Percentiles rank a stretch among this genome's conserved stretches.
These are phyloP conservation scores for Sphenodon punctatus DNA, from an alignment of 2,797 vertebrate genomes.

Conservation along the genomic window DNA sequence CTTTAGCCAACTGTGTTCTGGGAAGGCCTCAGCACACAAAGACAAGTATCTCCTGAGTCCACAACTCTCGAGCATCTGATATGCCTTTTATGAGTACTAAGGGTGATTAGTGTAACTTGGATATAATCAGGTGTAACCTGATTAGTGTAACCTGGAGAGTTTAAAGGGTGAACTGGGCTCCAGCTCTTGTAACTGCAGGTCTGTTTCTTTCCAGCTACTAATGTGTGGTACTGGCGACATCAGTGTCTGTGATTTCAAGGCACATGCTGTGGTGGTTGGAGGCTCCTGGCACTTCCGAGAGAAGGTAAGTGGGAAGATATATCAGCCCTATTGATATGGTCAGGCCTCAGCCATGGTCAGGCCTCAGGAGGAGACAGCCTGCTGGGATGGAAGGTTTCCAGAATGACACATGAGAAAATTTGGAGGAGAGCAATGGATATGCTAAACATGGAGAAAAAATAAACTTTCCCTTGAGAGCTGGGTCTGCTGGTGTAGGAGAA, in stretches of 20 bases:
- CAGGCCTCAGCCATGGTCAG: not conserved
- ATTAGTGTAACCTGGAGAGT: not conserved
- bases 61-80: not conserved
- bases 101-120: not conserved
- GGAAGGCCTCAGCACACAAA: too few species aligned
- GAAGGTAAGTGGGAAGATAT: constrained; percentile 79
- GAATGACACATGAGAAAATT: not conserved
- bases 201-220: constrained; percentile 82
- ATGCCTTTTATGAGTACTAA: not conserved
- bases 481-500: not conserved
- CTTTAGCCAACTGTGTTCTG: too few species aligned
- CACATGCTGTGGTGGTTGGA: constrained; percentile 95
- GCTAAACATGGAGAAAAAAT: not conserved
- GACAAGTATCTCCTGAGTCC: not conserved
- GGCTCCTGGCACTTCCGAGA: constrained; percentile 98
- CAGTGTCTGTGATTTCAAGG: constrained; percentile 96
- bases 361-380: not conserved
- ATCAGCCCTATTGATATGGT: not conserved
- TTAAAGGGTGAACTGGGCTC: not conserved
- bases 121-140: not conserved
- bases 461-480: not conserved
- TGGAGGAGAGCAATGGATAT: not conserved
- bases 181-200: not conserved
- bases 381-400: not conserved
- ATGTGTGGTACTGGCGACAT: constrained; percentile 99